These are phyloP conservation scores for Ophonus ardosiacus DNA, from an alignment of 2,888 invertebrate species.

Conservation along the genomic window DNA sequence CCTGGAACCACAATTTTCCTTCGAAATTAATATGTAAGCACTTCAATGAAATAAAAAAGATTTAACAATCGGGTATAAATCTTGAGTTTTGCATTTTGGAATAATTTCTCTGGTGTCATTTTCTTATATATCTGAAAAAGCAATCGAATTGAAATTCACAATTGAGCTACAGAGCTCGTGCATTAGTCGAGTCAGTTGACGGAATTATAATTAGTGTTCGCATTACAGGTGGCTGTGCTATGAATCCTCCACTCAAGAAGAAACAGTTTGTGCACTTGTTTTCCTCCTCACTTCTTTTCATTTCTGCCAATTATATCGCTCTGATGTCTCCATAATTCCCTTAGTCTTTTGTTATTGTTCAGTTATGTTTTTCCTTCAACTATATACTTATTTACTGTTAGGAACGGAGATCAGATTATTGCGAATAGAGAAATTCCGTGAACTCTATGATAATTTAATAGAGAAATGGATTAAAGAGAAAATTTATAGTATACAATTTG, in stretches of 20 bases:
- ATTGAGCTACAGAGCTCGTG: slow-evolving; percentile 15
- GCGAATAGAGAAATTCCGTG: background rate
- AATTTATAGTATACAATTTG: too few relatives aligned
- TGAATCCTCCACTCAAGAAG: background rate
- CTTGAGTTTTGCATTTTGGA: background rate
- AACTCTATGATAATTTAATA: background rate
- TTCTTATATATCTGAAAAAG: background rate
- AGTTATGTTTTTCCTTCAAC: background rate
- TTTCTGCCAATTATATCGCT: slow-evolving; percentile 45
- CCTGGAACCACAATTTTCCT: too few relatives aligned
- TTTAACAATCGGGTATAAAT: too few relatives aligned
- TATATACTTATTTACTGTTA: slow-evolving; percentile 4
- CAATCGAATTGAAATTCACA: slow-evolving; percentile 31
- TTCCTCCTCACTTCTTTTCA: slow-evolving; percentile 27
- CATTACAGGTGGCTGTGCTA: slow-evolving; percentile 23
- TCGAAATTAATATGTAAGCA: too few relatives aligned
- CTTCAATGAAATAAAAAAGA: too few relatives aligned
- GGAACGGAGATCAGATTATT: background rate
- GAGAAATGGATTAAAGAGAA: too few relatives aligned
- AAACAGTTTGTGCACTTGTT: slow-evolving; percentile 42
- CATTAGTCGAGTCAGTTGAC: slow-evolving; percentile 27
- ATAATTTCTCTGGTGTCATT: background rate
- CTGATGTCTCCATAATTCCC: slow-evolving; percentile 17
- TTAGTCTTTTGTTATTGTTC: slow-evolving; percentile 23
- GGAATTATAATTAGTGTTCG: slow-evolving; percentile 52